Conservation (phyloP, 2,888 invertebrate genomes). For the Meganola albula region DNA sequence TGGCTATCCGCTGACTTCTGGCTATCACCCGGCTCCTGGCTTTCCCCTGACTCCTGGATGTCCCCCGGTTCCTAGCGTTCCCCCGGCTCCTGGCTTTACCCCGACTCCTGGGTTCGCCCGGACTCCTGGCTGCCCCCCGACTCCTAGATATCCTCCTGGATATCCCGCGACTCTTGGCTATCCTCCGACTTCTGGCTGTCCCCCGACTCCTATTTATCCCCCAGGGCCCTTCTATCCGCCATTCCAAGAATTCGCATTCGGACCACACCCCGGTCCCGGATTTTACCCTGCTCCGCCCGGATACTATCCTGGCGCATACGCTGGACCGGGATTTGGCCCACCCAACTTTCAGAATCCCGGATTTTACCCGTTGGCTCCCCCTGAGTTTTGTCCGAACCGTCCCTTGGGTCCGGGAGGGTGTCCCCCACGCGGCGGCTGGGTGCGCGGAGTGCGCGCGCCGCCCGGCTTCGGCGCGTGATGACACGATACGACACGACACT, state of each 20-base stretch:
- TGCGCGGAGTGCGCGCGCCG: conserved; percentile 20
- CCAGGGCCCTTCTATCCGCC: too few relatives aligned
- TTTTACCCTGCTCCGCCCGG: background rate
- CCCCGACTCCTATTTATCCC: conserved; percentile 1
- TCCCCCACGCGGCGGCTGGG: conserved; percentile 6
- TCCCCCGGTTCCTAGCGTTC: conserved; percentile 1
- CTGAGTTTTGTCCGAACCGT: too few relatives aligned
- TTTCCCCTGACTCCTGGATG: background rate
- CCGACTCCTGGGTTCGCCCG: background rate
- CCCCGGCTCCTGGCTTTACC: background rate
- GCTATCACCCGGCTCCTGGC: background rate
- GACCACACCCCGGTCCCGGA: conserved; percentile 1
- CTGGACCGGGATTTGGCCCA: too few relatives aligned
- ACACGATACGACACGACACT: too few relatives aligned
- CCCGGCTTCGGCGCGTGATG: conserved; percentile 28
- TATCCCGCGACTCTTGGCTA: background rate
- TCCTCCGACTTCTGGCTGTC: background rate
- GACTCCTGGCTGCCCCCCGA: background rate
- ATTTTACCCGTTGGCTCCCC: too few relatives aligned
- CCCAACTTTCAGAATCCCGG: too few relatives aligned
- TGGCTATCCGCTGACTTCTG: too few relatives aligned
- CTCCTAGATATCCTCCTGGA: background rate
- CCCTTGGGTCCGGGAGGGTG: conserved; percentile 23
- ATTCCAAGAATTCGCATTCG: too few relatives aligned
- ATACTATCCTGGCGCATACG: background rate